Evolutionary conservation across 2,888 invertebrate species (phyloP), one percentile per base, ranked within the genome.

Genomic region (Piscicola geometra): DNA sequence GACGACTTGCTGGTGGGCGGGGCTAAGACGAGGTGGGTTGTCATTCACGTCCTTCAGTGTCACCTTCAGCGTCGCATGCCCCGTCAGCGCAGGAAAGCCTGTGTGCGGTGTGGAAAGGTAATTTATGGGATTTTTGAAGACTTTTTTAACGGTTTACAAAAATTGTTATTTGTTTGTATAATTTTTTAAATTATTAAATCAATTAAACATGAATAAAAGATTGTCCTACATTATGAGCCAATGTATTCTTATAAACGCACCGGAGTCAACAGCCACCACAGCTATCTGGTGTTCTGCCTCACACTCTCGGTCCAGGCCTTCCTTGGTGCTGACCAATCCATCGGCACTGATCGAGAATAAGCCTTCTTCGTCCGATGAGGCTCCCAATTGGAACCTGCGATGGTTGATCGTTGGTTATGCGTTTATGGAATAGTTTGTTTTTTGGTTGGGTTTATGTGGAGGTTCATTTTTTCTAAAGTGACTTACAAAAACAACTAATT

Each of bases 31-130:
- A 3, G 97, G 97, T 86, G 93, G 93, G 88, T 97, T 97, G 88
- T 98, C 97, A 88, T 98, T 98, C 68, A 96, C 93, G 86, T 98
- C 98, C 78, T 93, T 89, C 78, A 99, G 88, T 83, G 92, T 89
- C 87, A 97, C 95, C 64, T 93, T 93, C 67, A 96, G 93, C 79
- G 95, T 95, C 73, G 95, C 96, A 77, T 95, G 95, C 3, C 96
- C 90, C 86, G 82, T 82, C 78, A 81, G 80, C 30, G 81, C 79
- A 2, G 84, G 83, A 18, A 35, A 25, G n/a, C 78, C 78, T 78
- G 50, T 25, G 12, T n/a, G n/a, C n/a, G n/a, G n/a, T n/a, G n/a
- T n/a, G n/a, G n/a, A n/a, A n/a, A n/a, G n/a, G n/a, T n/a, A n/a
- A n/a, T n/a, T n/a, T n/a, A n/a, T n/a, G n/a, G n/a, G n/a, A n/a